Base-by-base conservation (phyloP, 2,888 invertebrate genomes). In the Spilarctia lutea region DNA sequence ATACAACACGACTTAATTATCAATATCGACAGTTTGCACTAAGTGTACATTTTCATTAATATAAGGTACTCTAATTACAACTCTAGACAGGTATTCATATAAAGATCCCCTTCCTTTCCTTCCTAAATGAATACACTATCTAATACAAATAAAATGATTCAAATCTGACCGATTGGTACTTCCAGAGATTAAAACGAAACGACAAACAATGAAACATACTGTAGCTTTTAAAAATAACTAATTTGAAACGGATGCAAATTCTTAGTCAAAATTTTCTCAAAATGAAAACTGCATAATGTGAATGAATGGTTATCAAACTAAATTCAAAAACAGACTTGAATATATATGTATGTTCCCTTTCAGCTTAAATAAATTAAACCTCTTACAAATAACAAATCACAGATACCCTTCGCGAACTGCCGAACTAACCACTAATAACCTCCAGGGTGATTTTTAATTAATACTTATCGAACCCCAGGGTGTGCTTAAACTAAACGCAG, bases 351-450 rank as follows among this genome's bases (percentile, higher is more conserved):
- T 80, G 78, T 85, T 86, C 83, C 83, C 83, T 81, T 81, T 86
- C 81, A 85, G 85, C 84, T 87, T 86, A 89, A 91, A 91, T 92
- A 92, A 93, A 92, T 90, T 89, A 92, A 88, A 89, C 88, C 87
- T 88, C 93, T 93, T 94, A 94, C 86, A 90, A 88, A 89, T 91
- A 94, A 92, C 92, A 89, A 95, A 96, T 96, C 95, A 96, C 95
- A 96, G 95, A 94, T 94, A 93, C 88, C 92, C 87, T 89, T 92
- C 88, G 82, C 90, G 87, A 94, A 92, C 92, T 92, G 91, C 90
- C 85, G 80, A 83, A 86, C 83, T 88, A 88, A 84, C 78, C 71
- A 71, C 81, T 84, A 83, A 65, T 81, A 72, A 81, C 79, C 81
- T 52, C 77, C 8, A 71, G 80, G 81, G 81, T 73, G 80, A 81